Conservation (phyloP, 2,888 invertebrate species). For the Trichogramma evanescens region DNA sequence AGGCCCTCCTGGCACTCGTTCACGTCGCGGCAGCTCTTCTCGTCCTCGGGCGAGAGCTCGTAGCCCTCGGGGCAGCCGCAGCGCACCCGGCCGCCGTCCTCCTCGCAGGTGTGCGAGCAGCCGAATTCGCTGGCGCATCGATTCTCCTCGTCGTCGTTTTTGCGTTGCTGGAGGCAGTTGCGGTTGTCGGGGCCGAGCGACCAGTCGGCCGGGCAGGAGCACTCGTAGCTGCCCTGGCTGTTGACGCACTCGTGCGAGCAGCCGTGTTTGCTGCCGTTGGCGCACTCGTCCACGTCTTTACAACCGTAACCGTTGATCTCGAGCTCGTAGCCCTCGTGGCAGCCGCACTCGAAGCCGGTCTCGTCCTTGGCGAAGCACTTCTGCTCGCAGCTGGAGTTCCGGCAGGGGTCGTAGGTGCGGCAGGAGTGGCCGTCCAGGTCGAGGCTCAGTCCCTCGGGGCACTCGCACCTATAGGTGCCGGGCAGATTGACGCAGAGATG, state of each 20-base stretch:
- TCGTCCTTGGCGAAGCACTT: constrained; percentile 38
- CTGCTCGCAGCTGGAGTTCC: constrained; percentile 34
- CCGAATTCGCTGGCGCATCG: constrained; percentile 37
- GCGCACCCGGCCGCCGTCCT: constrained; percentile 40
- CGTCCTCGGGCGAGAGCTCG: constrained; percentile 46
- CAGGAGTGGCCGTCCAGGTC: constrained; percentile 40
- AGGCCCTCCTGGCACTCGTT: constrained; percentile 42
- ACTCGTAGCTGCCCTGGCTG: constrained; percentile 50
- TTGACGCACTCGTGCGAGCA: constrained; percentile 50
- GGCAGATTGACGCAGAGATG: constrained; percentile 51
- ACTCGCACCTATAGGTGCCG: constrained; percentile 54
- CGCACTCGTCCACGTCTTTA: constrained; percentile 44
- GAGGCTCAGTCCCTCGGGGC: constrained; percentile 52
- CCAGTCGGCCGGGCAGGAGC: constrained; percentile 48
- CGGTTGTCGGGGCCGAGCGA: constrained; percentile 34
- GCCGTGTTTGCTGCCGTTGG: constrained; percentile 25
- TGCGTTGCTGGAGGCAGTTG: constrained; percentile 36
- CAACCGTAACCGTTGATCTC: constrained; percentile 38
- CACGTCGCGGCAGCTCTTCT: constrained; percentile 41
- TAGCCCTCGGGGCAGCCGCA: constrained; percentile 50
- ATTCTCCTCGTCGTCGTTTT: constrained; percentile 33
- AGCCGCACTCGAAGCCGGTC: constrained; percentile 43
- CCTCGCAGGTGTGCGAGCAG: constrained; percentile 44
- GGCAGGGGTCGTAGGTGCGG: constrained; percentile 24
- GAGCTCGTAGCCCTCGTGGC: constrained; percentile 44